These are phyloP conservation scores for Amphipoea lucens DNA, from an alignment of 2,888 invertebrate genomes.

Conservation along the genomic window DNA sequence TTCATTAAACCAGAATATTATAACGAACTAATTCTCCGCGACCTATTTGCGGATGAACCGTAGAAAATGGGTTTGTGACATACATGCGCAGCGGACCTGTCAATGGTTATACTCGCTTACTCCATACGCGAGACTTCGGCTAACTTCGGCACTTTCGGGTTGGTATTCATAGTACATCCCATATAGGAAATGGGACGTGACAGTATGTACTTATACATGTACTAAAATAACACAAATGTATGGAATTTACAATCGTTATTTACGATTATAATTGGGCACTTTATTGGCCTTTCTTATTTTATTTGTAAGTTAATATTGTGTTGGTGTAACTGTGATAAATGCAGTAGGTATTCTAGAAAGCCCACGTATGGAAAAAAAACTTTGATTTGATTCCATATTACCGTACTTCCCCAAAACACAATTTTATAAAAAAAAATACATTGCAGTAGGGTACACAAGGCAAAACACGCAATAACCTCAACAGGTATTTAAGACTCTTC, in stretches of 20 bases:
- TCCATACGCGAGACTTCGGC: slow-evolving; percentile 34
- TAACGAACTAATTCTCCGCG: slow-evolving; percentile 19
- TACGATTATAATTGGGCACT: slow-evolving; percentile 53
- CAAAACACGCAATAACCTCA: neutral
- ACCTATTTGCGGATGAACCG: slow-evolving; percentile 44
- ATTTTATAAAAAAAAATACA: no score
- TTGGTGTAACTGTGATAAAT: slow-evolving; percentile 3
- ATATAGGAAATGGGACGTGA: slow-evolving; percentile 49
- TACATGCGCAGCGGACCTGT: slow-evolving; percentile 31
- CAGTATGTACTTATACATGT: slow-evolving; percentile 13
- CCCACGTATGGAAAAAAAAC: neutral
- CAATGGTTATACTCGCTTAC: slow-evolving; percentile 29
- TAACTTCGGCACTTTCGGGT: slow-evolving; percentile 33
- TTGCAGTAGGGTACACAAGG: no score
- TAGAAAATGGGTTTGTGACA: slow-evolving; percentile 50
- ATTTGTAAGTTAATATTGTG: slow-evolving; percentile 23
- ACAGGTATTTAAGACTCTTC: no score
- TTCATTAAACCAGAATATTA: slow-evolving; percentile 15
- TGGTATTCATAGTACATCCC: slow-evolving; percentile 31
- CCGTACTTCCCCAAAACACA: neutral
- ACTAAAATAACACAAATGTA: slow-evolving; percentile 15
- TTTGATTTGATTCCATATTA: no score
- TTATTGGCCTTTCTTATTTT: slow-evolving; percentile 42
- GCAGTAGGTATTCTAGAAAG: neutral
- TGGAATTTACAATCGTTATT: slow-evolving; percentile 48